A percentile compares a stretch with the other conserved stretches of the same genome.
Evolutionary conservation across 2,797 vertebrate genomes (phyloP).

Genomic region (Petrocephalus sullivani): DNA sequence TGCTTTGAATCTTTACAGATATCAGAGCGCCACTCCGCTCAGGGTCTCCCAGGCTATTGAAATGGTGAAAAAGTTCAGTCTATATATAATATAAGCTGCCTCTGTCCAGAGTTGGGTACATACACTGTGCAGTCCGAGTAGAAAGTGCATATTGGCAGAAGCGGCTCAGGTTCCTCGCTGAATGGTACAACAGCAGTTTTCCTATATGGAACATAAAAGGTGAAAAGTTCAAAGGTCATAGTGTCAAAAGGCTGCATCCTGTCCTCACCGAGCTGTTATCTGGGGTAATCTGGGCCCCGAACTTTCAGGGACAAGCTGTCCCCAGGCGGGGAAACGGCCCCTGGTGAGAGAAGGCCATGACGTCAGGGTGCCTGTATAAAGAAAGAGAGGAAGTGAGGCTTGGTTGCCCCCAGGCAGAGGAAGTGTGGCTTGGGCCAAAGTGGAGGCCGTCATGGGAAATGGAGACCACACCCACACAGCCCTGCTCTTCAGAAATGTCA

Average conservation of each 20-base stretch:
- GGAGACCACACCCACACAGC: neutral
- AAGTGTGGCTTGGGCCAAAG: neutral
- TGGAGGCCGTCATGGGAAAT: neutral
- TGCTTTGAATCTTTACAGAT: neutral
- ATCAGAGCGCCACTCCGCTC: neutral
- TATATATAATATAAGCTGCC: neutral
- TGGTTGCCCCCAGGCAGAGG: neutral
- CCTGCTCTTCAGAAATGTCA: neutral
- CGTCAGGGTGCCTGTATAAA: neutral
- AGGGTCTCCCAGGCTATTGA: neutral
- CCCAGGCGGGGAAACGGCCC: neutral
- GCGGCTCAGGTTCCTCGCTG: neutral
- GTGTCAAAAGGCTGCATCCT: neutral
- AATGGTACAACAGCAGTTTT: neutral
- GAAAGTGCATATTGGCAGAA: neutral
- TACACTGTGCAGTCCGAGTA: neutral
- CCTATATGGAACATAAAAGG: neutral
- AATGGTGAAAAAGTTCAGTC: neutral
- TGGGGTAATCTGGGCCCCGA: neutral
- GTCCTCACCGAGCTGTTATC: neutral
- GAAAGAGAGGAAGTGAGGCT: neutral
- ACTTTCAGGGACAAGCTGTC: neutral
- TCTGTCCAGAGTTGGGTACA: neutral
- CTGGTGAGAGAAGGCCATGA: neutral
- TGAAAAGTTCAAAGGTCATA: neutral